Evolutionary conservation across 1,140 invertebrate species (phyloP), one percentile per base, ranked within the genome.

Genomic region (Agrypnia vestita): DNA sequence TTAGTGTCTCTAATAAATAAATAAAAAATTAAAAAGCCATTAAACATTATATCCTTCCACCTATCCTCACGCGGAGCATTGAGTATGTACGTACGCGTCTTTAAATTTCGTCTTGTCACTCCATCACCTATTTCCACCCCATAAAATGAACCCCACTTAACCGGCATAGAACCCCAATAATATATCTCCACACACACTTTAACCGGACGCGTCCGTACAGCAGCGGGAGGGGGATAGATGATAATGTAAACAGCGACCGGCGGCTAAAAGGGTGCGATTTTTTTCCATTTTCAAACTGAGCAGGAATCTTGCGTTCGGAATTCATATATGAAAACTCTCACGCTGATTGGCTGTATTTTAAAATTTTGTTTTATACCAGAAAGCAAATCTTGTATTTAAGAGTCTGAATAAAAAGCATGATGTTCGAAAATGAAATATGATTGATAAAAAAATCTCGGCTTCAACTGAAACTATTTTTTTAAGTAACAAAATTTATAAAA

Each of bases 161-260:
- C 21, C n/a, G 13, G 10, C 25, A 15, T 21, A 35, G 19, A 13
- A 13, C 19, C 61, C 21, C 61, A 43, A 64, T 43, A 64, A 25
- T 64, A 64, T 64, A 35, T 64, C 13, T 64, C 35, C 10, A 64
- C 61, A 64, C 25, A 64, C n/a, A 13, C 10, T 51, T 51, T 51
- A 12, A 51, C n/a, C n/a, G 49, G 11, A 15, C n/a, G 8, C 61
- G 10, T 21, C 17, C 17, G 25, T 35, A 35, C 25, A 21, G 7
- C 15, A n/a, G 15, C 15, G 6, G 53, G 53, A n/a, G 4, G 55
- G 12, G 55, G 3, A 1, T 15, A 21, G 55, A 21, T n/a, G 55
- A 59, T 59, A 59, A 59, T 59, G 55, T 59, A 59, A 59, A 59
- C 55, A 59, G 55, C 55, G 55, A 59, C 55, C 55, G 21, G 15